Evolutionary conservation across 2,888 invertebrate species (phyloP), one percentile per base, ranked within the genome.

Genomic region (Drosophila colorata): DNA sequence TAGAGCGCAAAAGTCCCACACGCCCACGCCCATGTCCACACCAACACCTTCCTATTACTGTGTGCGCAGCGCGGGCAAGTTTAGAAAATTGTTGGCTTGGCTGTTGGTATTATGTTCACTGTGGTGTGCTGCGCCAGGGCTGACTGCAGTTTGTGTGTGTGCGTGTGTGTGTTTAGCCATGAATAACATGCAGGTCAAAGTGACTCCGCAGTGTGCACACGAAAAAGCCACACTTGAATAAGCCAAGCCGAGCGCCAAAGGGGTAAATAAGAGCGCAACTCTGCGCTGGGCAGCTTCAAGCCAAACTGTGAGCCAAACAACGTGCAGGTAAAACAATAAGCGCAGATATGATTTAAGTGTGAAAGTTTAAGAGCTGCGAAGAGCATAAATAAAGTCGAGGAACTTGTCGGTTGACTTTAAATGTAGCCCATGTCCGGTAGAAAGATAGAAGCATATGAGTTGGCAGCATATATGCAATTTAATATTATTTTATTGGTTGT

Each of bases 141-240:
- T 37, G 23, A 31, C 35, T 35, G 18, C 2, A 41, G 40, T 53
- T 47, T 38, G 28, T 37, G 23, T 41, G 13, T 43, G 25, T 18
- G 35, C 40, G 49, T 31, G 38, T 73, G 68, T 83, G 65, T 84
- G 72, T 58, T 83, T 76, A 73, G 69, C 79, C 74, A 84, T 86
- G 80, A 87, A 88, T 80, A 84, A 85, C 89, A 84, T 88, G 76
- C 87, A 85, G 87, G 79, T 87, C 87, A 85, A 85, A 85, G 80
- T 65, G 74, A 85, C 78, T 84, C 68, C 81, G 69, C 67, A 77
- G 75, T 64, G 53, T 74, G 69, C 52, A 60, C 75, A 58, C 23
- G 73, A 69, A 67, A 69, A 80, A 78, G 81, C 80, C 81, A 74
- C 52, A 65, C 75, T 63, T 46, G 73, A 74, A 67, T 67, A 80